Evolutionary conservation across 2,113 vertebrate species (phyloP).

Genomic region (Nothobranchius kuhntae): DNA sequence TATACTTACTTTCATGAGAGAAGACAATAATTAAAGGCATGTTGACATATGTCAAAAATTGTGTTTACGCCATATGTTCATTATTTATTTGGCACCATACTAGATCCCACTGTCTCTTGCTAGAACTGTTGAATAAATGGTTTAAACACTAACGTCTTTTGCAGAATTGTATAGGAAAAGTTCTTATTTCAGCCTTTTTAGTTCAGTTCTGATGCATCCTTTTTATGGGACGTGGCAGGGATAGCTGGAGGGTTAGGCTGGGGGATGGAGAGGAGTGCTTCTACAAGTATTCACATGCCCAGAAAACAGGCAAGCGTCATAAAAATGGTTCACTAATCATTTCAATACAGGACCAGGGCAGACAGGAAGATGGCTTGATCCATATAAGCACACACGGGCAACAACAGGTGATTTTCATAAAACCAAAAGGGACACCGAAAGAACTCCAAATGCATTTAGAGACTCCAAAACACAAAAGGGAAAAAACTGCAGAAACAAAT

Average conservation of each 20-base stretch:
- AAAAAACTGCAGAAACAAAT: not conserved
- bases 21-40: no score
- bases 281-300: slow-evolving; percentile 66
- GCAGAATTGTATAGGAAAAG: no score
- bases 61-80: no score
- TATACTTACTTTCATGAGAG: no score
- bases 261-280: slow-evolving; percentile 51
- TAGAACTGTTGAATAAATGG: slow-evolving; percentile 22
- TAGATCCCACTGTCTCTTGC: not conserved
- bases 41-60: no score
- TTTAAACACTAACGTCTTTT: not conserved
- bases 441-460: not conserved
- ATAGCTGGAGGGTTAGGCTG: slow-evolving; percentile 57
- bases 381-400: slow-evolving; percentile 39
- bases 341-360: slow-evolving; percentile 62
- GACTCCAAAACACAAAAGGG: not conserved
- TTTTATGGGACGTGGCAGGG: slow-evolving; percentile 63
- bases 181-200: slow-evolving; percentile 59
- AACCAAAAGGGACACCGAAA: slow-evolving; percentile 21
- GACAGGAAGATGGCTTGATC: slow-evolving; percentile 38
- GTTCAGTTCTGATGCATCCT: slow-evolving; percentile 65
- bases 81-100: no score
- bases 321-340: slow-evolving; percentile 74
- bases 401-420: slow-evolving; percentile 55
- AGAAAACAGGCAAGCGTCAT: slow-evolving; percentile 62